phyloP scores from a whole-genome alignment of 2,797 vertebrate species.

The Aselliscus stoliczkanus region DNA sequence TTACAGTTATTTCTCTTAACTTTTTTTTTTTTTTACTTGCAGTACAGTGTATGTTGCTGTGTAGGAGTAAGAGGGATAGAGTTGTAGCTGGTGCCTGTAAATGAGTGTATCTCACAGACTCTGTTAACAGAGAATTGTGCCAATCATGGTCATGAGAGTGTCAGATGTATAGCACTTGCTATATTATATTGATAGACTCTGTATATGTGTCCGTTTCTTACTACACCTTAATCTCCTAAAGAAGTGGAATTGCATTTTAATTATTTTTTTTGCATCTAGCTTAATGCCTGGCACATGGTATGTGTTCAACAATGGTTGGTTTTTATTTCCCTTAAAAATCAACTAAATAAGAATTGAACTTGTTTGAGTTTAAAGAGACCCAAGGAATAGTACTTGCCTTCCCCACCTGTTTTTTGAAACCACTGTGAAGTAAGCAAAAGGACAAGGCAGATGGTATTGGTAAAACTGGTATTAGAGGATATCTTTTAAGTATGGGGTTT shows the following conservation, averaged over 20 bases:
- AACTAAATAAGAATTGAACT: not conserved
- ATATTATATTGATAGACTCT: too few relatives aligned
- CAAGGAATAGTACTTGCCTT: not conserved
- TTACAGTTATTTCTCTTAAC: not conserved
- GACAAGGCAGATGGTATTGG: not conserved
- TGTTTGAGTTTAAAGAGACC: not conserved
- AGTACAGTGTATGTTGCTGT: not conserved
- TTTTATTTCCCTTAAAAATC: not conserved
- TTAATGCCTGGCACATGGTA: not conserved
- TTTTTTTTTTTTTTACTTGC: not conserved
- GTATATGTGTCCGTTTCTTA: not conserved
- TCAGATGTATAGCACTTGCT: not conserved
- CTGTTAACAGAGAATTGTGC: too few relatives aligned
- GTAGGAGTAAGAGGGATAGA: not conserved
- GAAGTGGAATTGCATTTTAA: not conserved
- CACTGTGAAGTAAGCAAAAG: not conserved
- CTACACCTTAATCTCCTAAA: not conserved
- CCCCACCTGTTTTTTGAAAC: not conserved
- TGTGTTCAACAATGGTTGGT: not conserved
- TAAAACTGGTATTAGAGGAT: not conserved
- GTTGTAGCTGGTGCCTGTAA: not conserved
- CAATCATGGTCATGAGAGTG: not conserved
- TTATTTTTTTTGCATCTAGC: not conserved
- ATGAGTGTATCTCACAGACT: not conserved
- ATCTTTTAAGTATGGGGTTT: not conserved